Evolutionary conservation across 2,888 invertebrate species (phyloP), one percentile per base, ranked within the genome.

Genomic region (Drosophila kambysellisi): DNA sequence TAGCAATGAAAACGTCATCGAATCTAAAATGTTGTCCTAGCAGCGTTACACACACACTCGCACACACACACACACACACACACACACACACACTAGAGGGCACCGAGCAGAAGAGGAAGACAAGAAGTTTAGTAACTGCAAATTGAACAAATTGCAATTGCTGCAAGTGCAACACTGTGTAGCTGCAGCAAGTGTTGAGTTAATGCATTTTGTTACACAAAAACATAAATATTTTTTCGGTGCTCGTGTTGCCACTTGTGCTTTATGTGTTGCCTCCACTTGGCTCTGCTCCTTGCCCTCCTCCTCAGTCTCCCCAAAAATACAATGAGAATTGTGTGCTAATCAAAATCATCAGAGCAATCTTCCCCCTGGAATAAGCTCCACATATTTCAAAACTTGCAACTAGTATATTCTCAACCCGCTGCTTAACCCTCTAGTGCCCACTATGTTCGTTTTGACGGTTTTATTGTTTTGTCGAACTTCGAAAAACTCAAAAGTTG

Each of bases 1-100:
- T 87, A 79, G 83, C 85, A 83, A 85, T 88, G 87, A 82, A 88
- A 88, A 88, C 80, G 85, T 82, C 89, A 88, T 75, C 80, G 76
- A 79, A 84, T 88, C 82, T 81, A 86, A 88, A 86, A 88, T 84
- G 89, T 82, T 87, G 67, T 74, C 74, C 79, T 58, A 73, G 81
- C 86, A 76, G 80, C 69, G 76, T 79, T 79, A 65, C 61, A 70
- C 70, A 82, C 81, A 59, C 39, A 67, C 33, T 63, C 37, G 37
- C 54, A 32, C 15, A 39, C 52, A 57, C 53, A 57, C 32, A 48
- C n/a, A 43, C 8, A 59, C 33, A 58, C 50, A 46, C 52, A 41
- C 43, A 15, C 51, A 9, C 9, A 17, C 9, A 46, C 25, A 46
- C 7, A 46, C 11, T 51, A 6, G 4, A 29, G 56, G 17, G 11